Evolutionary conservation across 1,140 invertebrate species (phyloP), one percentile per base, ranked within the genome.

Genomic region (Penaeus chinensis): DNA sequence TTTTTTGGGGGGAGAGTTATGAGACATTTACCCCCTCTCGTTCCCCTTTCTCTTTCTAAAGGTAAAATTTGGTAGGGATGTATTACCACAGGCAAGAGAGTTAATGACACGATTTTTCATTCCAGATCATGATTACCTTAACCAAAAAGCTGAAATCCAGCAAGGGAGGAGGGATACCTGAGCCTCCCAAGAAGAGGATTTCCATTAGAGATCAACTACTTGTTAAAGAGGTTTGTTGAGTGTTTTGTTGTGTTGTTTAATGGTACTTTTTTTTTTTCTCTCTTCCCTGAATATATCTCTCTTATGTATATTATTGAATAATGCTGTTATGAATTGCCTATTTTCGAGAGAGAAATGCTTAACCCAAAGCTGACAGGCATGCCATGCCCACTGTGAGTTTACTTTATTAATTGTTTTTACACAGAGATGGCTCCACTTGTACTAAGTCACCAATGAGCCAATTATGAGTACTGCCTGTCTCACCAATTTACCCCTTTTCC

Each of bases 121-220:
- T 74, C 27, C 27, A 37, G 71, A 37, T 19, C 27, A 74, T 74
- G 71, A 74, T 74, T 32, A 74, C 71, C 71, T 74, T 74, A 74
- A 74, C 71, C 18, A 74, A 74, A 37, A 74, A 74, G 42, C 27
- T 74, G 42, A 74, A 74, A 74, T 74, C 71, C 42, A 74, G 71
- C 42, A 74, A 74, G 27, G 71, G 84, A n/a, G 84, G 74, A 37
- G 84, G 74, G 62, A 4, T 78, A 65, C 74, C 27, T 19, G 84
- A 85, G 22, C 84, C 84, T 18, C 84, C 84, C 11, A 85, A 85
- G 32, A 85, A 85, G 62, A 89, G 96, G 90, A 95, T 96, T 89
- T 97, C 96, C 22, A 94, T 98, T 77, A 94, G 97, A 90, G 97
- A 98, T 92, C 96, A 96, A 92, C 93, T 98, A 47, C 92, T 98